Conservation (phyloP, 2,888 invertebrate species). For the Isotomurus palustris region DNA sequence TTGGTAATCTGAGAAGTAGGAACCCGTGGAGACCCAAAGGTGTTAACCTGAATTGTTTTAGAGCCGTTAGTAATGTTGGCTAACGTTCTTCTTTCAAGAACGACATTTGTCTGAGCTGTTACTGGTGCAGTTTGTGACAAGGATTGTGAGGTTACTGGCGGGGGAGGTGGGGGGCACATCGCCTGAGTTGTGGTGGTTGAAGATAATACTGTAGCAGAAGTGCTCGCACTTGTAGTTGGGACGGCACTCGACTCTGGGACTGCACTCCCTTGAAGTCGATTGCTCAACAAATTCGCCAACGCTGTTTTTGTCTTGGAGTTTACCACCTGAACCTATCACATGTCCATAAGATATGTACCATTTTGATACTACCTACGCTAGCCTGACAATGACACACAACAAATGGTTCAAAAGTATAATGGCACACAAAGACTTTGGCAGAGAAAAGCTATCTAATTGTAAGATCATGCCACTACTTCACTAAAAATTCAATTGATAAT, state of each 20-base stretch:
- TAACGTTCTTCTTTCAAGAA: constrained; percentile 52
- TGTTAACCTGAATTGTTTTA: constrained; percentile 39
- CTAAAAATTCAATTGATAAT: no score
- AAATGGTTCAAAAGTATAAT: no score
- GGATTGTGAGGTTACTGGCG: constrained; percentile 35
- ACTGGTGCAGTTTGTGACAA: constrained; percentile 32
- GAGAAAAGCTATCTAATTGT: no score
- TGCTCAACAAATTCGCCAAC: constrained; percentile 87
- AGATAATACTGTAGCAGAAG: constrained; percentile 52
- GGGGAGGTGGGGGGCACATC: constrained; percentile 42
- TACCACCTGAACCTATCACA: constrained; percentile 54
- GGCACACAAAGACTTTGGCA: no score
- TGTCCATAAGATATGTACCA: constrained; percentile 3
- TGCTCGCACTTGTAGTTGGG: constrained; percentile 50
- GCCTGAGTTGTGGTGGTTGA: constrained; percentile 34
- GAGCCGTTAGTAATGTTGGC: constrained; percentile 56
- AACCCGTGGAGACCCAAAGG: constrained; percentile 24
- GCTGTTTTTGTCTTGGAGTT: constrained; percentile 92
- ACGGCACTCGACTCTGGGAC: constrained; percentile 41
- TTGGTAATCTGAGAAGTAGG: constrained; percentile 42
- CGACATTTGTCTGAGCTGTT: constrained; percentile 31
- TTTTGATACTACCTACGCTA: no score
- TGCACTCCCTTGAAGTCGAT: constrained; percentile 59
- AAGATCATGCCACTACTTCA: no score
- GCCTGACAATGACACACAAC: no score